These are phyloP conservation scores for Enteromius afrohamiltoni DNA, from an alignment of 2,797 vertebrate genomes.

Conservation along the genomic window DNA sequence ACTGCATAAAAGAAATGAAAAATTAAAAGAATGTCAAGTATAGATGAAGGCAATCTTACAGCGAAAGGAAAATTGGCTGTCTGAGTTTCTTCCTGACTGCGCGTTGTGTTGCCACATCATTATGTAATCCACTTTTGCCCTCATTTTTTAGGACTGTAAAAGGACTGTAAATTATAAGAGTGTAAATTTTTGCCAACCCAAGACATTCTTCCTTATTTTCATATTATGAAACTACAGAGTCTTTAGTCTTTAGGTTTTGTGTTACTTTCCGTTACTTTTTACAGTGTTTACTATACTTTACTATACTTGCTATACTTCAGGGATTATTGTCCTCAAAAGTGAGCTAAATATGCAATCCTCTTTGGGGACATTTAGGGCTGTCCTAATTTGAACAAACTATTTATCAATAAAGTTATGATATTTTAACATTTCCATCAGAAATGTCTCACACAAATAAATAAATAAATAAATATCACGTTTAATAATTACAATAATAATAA, in stretches of 20 bases:
- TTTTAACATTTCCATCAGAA: neutral
- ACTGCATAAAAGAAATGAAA: neutral
- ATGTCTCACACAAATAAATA: neutral
- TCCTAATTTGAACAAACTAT: neutral
- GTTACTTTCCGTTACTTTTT: neutral
- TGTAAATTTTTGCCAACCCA: neutral
- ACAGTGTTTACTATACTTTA: constrained; percentile 25
- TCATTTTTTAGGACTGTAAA: constrained; percentile 19
- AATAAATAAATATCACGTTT: neutral
- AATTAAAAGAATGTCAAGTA: constrained; percentile 19
- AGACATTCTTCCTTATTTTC: neutral
- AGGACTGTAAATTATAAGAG: neutral
- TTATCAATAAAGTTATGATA: neutral
- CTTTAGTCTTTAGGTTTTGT: neutral
- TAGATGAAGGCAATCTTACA: constrained; percentile 27
- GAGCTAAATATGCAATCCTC: neutral
- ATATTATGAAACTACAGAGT: neutral
- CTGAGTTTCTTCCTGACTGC: constrained; percentile 8
- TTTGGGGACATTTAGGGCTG: neutral
- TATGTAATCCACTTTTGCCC: constrained; percentile 20
- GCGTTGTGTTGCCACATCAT: neutral
- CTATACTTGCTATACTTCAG: neutral
- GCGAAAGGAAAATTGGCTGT: constrained; percentile 21
- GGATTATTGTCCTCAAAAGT: neutral
- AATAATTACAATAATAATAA: neutral